phyloP scores from a whole-genome alignment of 2,888 invertebrate genomes.

The Trichacis sp. region DNA sequence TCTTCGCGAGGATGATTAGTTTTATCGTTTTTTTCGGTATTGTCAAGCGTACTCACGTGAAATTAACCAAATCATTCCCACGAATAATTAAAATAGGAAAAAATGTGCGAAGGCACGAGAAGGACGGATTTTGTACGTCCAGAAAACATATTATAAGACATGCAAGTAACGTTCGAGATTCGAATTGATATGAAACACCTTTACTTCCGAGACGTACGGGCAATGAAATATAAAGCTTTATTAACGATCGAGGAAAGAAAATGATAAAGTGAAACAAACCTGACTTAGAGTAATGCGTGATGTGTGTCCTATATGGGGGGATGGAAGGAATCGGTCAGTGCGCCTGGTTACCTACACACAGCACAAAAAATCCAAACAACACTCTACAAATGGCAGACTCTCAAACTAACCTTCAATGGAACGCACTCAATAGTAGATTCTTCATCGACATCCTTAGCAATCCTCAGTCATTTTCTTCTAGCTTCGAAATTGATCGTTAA shows the following conservation, averaged over 20 bases:
- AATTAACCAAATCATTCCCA: background rate
- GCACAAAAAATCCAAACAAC: constrained; percentile 66
- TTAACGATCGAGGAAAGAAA: constrained; percentile 35
- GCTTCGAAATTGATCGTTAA: no score
- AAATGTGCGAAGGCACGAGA: constrained; percentile 1
- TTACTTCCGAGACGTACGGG: constrained; percentile 62
- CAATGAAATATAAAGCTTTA: constrained; percentile 50
- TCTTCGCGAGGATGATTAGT: no score
- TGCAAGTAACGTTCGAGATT: constrained; percentile 1
- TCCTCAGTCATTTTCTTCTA: no score
- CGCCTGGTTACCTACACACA: constrained; percentile 67
- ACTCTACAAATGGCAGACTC: constrained; percentile 48
- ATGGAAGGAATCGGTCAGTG: constrained; percentile 64
- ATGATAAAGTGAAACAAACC: constrained; percentile 65
- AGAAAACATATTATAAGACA: background rate
- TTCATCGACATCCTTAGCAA: no score
- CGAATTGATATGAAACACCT: background rate
- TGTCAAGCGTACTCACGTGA: background rate
- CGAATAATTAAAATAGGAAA: background rate
- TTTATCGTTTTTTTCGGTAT: no score
- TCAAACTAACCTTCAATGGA: no score
- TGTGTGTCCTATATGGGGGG: constrained; percentile 61
- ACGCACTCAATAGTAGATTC: no score
- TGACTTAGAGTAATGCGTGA: constrained; percentile 61
- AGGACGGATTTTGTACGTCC: background rate